phyloP scores from a whole-genome alignment of 2,888 invertebrate species.

The Epicampocera succincta region DNA sequence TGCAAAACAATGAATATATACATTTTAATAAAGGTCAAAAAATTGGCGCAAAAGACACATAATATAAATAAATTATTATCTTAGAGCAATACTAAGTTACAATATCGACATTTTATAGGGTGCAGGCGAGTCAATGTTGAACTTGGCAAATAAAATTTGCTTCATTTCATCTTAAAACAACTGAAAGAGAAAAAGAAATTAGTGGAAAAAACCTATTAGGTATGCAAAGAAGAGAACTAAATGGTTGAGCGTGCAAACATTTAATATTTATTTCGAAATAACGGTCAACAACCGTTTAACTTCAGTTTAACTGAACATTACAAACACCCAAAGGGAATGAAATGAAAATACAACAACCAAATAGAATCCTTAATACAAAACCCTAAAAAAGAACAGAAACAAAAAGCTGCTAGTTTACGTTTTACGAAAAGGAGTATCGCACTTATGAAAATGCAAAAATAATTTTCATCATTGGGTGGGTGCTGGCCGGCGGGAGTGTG shows the following conservation, averaged over 20 bases:
- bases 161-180: constrained; percentile 37
- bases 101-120: not conserved
- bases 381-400: not conserved
- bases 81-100: too few relatives aligned
- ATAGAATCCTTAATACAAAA: constrained; percentile 33
- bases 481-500: not conserved
- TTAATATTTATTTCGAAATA: constrained; percentile 61
- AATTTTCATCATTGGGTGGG: constrained; percentile 51
- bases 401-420: constrained; percentile 2
- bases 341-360: constrained; percentile 38
- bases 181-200: not conserved
- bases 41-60: too few relatives aligned
- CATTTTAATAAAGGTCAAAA: too few relatives aligned
- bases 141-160: constrained; percentile 11
- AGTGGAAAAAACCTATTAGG: constrained; percentile 33
- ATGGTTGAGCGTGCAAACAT: constrained; percentile 50
- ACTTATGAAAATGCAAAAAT: constrained; percentile 45
- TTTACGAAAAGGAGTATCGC: constrained; percentile 26
- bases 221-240: constrained; percentile 56
- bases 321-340: constrained; percentile 29
- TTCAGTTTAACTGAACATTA: constrained; percentile 56
- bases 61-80: too few relatives aligned
- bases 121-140: not conserved
- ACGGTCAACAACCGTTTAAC: constrained; percentile 70
- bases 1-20: too few relatives aligned